Evolutionary conservation across 37 sponge, comb jelly and placozoan species (phyloP).

Genomic region (Corticium candelabrum): DNA sequence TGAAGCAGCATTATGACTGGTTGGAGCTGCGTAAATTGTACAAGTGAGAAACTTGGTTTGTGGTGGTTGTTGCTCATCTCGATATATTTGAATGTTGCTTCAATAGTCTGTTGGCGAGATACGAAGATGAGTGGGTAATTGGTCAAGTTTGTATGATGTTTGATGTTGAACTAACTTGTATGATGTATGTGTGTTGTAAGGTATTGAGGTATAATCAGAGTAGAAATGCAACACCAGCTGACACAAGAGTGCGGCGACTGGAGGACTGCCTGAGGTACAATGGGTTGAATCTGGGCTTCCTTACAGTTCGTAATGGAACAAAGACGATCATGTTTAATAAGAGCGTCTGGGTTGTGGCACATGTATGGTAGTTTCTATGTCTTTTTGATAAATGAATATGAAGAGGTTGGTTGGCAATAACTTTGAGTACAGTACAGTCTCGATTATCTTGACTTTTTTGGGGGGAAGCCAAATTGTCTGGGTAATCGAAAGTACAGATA

Average conservation of each 20-base stretch:
- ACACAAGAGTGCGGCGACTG: not conserved
- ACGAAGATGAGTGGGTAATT: not conserved
- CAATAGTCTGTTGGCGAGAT: slow-evolving; percentile 9
- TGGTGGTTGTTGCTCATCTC: not conserved
- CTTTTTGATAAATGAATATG: too few species aligned
- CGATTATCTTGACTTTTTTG: too few species aligned
- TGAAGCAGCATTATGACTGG: slow-evolving; percentile 42
- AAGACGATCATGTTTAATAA: too few species aligned
- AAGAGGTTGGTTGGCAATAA: too few species aligned
- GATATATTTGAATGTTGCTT: not conserved
- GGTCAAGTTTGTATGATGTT: not conserved
- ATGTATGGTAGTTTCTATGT: too few species aligned
- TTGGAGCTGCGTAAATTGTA: slow-evolving; percentile 28
- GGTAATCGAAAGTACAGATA: too few species aligned
- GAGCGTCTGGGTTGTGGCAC: too few species aligned
- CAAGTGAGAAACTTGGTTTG: slow-evolving; percentile 21
- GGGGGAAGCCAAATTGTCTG: too few species aligned
- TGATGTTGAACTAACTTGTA: not conserved
- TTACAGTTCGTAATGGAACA: too few species aligned
- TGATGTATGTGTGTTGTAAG: too few species aligned
- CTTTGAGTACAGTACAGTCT: too few species aligned
- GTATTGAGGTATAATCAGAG: slow-evolving; percentile 13
- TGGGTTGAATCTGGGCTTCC: not conserved
- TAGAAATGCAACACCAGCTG: not conserved
- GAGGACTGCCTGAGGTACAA: not conserved